Evolutionary conservation across 2,113 vertebrate species (phyloP), one percentile per base, ranked within the genome.

Genomic region (Bujurquina vittata): DNA sequence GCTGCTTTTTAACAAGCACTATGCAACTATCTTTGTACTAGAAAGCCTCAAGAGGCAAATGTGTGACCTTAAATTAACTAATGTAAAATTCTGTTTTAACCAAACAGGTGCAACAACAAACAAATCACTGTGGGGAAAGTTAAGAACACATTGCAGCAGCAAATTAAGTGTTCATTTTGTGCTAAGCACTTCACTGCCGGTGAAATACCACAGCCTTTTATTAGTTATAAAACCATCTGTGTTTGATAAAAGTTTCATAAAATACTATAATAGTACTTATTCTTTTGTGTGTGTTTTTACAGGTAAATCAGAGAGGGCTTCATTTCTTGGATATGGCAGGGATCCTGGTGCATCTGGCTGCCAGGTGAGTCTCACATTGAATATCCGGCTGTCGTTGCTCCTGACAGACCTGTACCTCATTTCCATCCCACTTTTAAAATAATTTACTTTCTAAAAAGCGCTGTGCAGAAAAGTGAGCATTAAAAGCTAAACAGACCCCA

Each of bases 221-320:
- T 72, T 54, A 72, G 46, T 72, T 72, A 72, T 33, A 72, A 72
- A 54, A 54, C 67, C 26, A 72, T 72, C 46, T 72, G 46, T 49
- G n/a, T 54, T 54, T 46, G 46, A 52, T 72, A 72, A 52, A 72
- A 52, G 26, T 72, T 72, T 26, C 37, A 80, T 80, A 58, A 74
- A 72, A 56, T 20, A 54, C 26, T 72, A 31, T 57, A 40, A 80
- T n/a, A 10, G 18, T 60, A 56, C 57, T 81, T 10, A 52, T 43
- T 49, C 1, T 56, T 22, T 23, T 59, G 62, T 81, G 5, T 87
- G 9, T 86, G 65, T 87, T 84, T 90, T 63, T 84, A 10, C 84
- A 99, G 98, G 97, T 83, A 99, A 99, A 96, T 88, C 97, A 5
- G 97, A 98, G n/a, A 96, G 97, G 87, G 92, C 96, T 84, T 94